Evolutionary conservation across 2,888 invertebrate species (phyloP), one percentile per base, ranked within the genome.

Genomic region (Andricus curvator): DNA sequence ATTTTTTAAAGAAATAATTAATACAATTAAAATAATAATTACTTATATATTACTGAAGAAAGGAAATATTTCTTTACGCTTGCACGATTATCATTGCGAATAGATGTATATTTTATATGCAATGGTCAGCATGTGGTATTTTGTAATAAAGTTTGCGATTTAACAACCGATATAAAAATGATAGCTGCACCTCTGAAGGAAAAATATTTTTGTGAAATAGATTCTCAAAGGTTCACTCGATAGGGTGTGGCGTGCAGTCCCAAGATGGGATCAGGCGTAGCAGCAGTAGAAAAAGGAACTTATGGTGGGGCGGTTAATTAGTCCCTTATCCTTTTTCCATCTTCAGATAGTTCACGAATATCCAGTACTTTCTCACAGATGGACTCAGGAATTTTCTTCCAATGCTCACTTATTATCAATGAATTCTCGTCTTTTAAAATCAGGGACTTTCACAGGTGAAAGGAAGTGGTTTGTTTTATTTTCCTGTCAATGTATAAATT

Each of bases 91-190:
- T 62, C 15, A 62, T 22, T 62, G 62, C 62, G 6, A 15, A 15
- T 62, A 25, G 15, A 44, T 44, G 15, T 15, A 44, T 15, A 44
- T 44, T 44, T 4, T 15, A 13, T 22, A 15, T 62, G 25, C 9
- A 15, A 6, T 62, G 25, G 25, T 25, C 60, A 60, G 51, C 25
- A 17, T 56, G 13, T 74, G 56, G 33, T 56, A 51, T 74, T 74
- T 74, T 74, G 74, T 33, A 74, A 74, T 56, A 17, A 74, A 56
- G 33, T 74, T 70, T 74, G 33, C 74, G 56, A 56, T 74, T 74
- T 20, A 56, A 74, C 11, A 17, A 56, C 13, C 29, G 74, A 74
- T 74, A 56, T 74, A 56, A 33, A 74, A 74, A 56, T 74, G 37
- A 56, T 74, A 56, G 51, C 51, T 56, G 20, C 70, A 25, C 51